phyloP scores from a whole-genome alignment of 1,140 invertebrate genomes.

The Bombus haemorrhoidalis region DNA sequence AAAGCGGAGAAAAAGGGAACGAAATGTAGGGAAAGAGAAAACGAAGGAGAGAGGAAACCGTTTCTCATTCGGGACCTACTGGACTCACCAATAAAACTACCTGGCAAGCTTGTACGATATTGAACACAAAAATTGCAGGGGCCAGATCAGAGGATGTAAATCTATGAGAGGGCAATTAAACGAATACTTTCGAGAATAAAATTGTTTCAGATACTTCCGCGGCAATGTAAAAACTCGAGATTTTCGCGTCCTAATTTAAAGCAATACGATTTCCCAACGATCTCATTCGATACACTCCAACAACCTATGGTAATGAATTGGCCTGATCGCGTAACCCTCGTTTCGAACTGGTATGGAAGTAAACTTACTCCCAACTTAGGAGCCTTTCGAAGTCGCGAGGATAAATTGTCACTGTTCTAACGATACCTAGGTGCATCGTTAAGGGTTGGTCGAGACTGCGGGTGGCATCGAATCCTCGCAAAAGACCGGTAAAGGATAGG shows the following conservation, averaged over 20 bases:
- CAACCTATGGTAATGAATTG: slow-evolving; percentile 11
- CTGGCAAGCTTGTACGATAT: background rate
- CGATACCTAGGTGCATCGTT: slow-evolving; percentile 65
- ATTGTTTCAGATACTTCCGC: background rate
- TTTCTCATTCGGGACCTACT: no score
- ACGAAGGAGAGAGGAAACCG: no score
- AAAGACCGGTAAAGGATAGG: slow-evolving; percentile 27
- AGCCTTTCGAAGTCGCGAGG: slow-evolving; percentile 44
- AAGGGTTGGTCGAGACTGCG: slow-evolving; percentile 39
- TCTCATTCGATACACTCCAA: slow-evolving; percentile 8
- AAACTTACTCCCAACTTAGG: slow-evolving; percentile 24
- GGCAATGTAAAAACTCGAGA: background rate
- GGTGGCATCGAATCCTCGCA: slow-evolving; percentile 2
- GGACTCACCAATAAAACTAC: background rate
- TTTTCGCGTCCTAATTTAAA: background rate
- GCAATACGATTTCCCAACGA: background rate
- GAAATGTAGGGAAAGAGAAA: no score
- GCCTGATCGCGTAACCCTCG: background rate
- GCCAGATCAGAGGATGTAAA: background rate
- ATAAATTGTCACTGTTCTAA: slow-evolving; percentile 53
- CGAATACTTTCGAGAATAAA: background rate
- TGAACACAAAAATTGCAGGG: background rate
- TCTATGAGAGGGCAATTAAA: background rate
- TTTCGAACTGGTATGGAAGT: no score
- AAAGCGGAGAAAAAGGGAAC: no score